Percentiles rank a stretch among this genome's conserved stretches.
Evolutionary conservation across 2,113 vertebrate genomes (phyloP).

Genomic region (Conger conger): DNA sequence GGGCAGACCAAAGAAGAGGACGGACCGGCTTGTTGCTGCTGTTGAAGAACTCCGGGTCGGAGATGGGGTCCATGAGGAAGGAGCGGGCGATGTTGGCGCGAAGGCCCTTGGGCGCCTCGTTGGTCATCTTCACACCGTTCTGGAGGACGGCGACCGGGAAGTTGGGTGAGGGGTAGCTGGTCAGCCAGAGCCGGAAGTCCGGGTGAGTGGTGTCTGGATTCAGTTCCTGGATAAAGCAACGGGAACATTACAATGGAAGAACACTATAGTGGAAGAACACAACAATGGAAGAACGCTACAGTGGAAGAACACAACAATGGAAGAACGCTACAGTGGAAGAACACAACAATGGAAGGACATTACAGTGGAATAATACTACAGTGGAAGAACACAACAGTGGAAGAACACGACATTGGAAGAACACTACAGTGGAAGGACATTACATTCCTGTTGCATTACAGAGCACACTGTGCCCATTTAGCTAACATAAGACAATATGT

Average conservation of each 20-base stretch:
- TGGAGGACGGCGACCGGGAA: constrained; percentile 86
- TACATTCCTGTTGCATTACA: neutral
- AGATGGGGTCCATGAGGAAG: constrained; percentile 85
- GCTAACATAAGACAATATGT: neutral
- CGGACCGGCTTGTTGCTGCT: constrained; percentile 79
- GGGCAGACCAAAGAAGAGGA: neutral
- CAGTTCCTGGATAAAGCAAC: constrained; percentile 69
- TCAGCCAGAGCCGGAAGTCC: constrained; percentile 88
- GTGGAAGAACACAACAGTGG: too few relatives aligned
- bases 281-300: too few relatives aligned
- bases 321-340: too few relatives aligned
- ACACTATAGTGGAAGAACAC: too few relatives aligned
- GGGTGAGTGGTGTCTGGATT: constrained; percentile 82
- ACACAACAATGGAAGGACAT: too few relatives aligned
- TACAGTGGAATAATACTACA: too few relatives aligned
- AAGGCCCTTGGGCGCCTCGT: constrained; percentile 85
- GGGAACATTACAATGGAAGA: too few relatives aligned
- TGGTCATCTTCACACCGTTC: constrained; percentile 91
- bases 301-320: neutral
- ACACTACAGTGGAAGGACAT: too few relatives aligned
- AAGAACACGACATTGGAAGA: too few relatives aligned
- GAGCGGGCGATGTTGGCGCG: constrained; percentile 81
- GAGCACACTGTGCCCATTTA: neutral
- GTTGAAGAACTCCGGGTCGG: constrained; percentile 78
- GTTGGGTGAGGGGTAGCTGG: constrained; percentile 83